Base-by-base conservation (phyloP, 64 coral and sea anemone genomes). In the Pachyseris speciosa region DNA sequence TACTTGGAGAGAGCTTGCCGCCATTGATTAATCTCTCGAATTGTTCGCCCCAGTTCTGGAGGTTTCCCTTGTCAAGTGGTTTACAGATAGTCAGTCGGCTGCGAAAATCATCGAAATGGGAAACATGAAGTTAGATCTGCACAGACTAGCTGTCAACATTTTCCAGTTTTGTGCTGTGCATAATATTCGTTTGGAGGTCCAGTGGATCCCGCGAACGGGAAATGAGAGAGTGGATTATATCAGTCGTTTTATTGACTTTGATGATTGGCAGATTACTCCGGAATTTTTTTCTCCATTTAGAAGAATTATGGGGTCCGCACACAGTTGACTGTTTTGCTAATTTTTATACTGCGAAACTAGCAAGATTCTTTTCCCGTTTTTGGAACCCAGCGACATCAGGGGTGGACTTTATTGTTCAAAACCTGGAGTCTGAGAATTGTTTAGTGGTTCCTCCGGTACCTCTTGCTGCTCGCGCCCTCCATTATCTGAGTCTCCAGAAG, bases 341-440 rank as follows among this genome's bases (percentile, higher is more conserved):
- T 75, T 75, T 33, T 30, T 75, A 38, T 27, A 38, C 17, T 19
- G 37, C 37, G 5, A 75, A 67, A 32, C n/a, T 67, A 24, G 6
- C 64, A 67, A 24, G 64, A 67, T 67, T 26, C 31, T 67, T 67
- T 75, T 75, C 72, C 5, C 29, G 20, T 44, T 75, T 38, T 19
- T 75, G 72, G 66, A 86, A 84, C 45, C 84, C 84, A n/a, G 67
- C 63, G n/a, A n/a, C n/a, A n/a, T n/a, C n/a, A n/a, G n/a, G n/a
- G n/a, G n/a, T n/a, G n/a, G n/a, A n/a, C n/a, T n/a, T n/a, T n/a
- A n/a, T n/a, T n/a, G n/a, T n/a, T n/a, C n/a, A n/a, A n/a, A n/a
- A n/a, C n/a, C n/a, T n/a, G n/a, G n/a, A n/a, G n/a, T n/a, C n/a
- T n/a, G n/a, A n/a, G n/a, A n/a, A n/a, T n/a, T n/a, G n/a, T n/a